Conservation (phyloP, 2,113 vertebrate species). For the Bos javanicus region DNA sequence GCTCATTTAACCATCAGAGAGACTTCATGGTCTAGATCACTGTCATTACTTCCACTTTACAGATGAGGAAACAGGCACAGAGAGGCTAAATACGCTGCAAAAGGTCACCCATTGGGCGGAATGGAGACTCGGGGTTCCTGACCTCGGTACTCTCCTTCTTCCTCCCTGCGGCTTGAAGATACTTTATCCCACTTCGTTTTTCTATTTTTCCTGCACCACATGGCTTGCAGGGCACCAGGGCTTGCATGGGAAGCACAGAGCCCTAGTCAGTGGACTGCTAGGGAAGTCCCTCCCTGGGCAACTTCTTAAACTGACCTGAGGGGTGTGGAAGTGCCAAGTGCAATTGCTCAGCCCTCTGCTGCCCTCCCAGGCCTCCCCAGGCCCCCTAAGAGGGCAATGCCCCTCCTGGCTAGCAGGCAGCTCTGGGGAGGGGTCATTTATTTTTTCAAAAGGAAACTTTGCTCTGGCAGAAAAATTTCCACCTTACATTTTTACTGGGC, state of each 20-base stretch:
- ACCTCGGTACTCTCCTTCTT: not conserved
- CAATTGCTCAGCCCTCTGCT: not conserved
- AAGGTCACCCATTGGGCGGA: not conserved
- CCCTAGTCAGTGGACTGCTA: not conserved
- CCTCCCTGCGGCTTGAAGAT: not conserved
- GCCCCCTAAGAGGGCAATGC: not conserved
- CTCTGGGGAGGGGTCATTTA: not conserved
- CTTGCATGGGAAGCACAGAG: not conserved
- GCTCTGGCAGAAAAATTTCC: not conserved
- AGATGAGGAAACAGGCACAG: not conserved
- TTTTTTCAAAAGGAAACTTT: slow-evolving; percentile 35
- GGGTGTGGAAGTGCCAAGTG: not conserved
- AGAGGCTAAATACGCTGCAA: not conserved
- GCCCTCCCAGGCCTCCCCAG: not conserved
- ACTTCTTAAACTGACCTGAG: not conserved
- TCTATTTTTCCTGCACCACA: not conserved
- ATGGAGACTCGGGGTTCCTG: not conserved
- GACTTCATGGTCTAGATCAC: not conserved
- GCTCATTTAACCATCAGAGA: not conserved
- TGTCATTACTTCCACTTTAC: not conserved
- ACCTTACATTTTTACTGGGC: not conserved
- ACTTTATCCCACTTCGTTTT: not conserved
- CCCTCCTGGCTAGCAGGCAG: not conserved
- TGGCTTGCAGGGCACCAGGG: not conserved
- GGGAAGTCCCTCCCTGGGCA: not conserved